Evolutionary conservation across 2,888 invertebrate species (phyloP).

Genomic region (Mamestra brassicae): DNA sequence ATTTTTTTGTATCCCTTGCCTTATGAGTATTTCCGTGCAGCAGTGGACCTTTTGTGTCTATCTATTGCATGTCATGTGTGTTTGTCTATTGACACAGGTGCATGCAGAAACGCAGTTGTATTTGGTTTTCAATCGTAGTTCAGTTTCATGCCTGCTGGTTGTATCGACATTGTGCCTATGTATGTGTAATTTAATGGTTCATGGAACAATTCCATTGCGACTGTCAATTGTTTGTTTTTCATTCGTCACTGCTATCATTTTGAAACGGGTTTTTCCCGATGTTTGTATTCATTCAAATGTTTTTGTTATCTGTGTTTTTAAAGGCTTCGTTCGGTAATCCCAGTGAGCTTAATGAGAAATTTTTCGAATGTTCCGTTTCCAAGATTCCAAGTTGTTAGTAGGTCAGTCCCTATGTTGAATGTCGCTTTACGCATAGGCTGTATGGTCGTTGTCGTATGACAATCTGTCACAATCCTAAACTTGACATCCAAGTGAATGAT

Average conservation of each 20-base stretch:
- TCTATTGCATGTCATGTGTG: background rate
- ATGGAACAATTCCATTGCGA: constrained; percentile 27
- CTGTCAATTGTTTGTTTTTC: constrained; percentile 35
- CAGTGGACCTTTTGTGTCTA: constrained; percentile 9
- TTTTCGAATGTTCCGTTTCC: background rate
- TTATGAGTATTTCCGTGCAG: no score
- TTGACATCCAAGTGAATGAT: background rate
- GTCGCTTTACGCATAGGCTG: background rate
- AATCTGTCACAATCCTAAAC: background rate
- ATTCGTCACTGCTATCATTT: constrained; percentile 21
- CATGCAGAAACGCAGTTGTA: constrained; percentile 45
- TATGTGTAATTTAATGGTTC: constrained; percentile 43
- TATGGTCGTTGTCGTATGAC: background rate
- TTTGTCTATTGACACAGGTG: constrained; percentile 47
- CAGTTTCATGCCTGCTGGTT: constrained; percentile 29
- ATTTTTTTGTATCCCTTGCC: no score
- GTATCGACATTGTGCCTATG: background rate
- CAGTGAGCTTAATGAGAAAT: no score
- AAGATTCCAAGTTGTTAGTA: background rate
- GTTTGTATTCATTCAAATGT: constrained; percentile 5
- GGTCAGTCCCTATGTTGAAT: background rate
- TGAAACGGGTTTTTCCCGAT: constrained; percentile 10
- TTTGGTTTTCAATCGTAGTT: constrained; percentile 49
- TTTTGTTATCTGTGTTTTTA: background rate
- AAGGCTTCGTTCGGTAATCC: background rate